Evolutionary conservation across 2,888 invertebrate species (phyloP), one percentile per base, ranked within the genome.

Genomic region (Caenorhabditis drosophilae): DNA sequence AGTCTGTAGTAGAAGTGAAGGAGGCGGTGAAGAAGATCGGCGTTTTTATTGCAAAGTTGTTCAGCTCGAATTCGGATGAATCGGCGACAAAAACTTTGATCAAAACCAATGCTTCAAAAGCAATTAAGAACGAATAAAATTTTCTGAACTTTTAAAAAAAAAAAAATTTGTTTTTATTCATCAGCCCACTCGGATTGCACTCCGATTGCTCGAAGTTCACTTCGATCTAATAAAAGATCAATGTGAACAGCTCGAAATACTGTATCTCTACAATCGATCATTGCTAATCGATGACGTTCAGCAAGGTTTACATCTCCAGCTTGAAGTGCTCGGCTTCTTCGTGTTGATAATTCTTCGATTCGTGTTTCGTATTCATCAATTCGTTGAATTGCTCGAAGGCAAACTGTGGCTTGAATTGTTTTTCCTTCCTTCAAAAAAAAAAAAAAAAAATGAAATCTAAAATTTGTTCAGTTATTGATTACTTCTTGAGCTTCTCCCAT

Each of bases 251-350:
- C 66, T 2, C 79, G 68, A 46, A 79, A 70, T n/a, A 70, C 77
- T 1, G 78, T 79, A 40, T 79, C 78, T 16, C 79, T 57, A 27
- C 76, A 76, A 49, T 79, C 79, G 6, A 61, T 67, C 73, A 76
- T 71, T 4, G 77, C 68, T 16, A 76, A 55, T 23, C 64, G 60
- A 22, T 73, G 64, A 44, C 75, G 63, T 55, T 77, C 73, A 0
- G 78, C 79, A n/a, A n/a, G n/a, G n/a, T n/a, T n/a, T n/a, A n/a
- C 18, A 45, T 73, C 73, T 1, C 67, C 68, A 15, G 40, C 46
- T 26, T 61, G 58, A 16, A 76, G 49, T 3, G 78, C 78, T 3
- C 53, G 63, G 20, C 67, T 68, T 48, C 75, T 48, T 47, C 73
- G 59, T 11, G 55, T 52, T n/a, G 71, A 58, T 47, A 78, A 42